Evolutionary conservation across 2,797 vertebrate genomes (phyloP).

Genomic region (Gymnodraco acuticeps): DNA sequence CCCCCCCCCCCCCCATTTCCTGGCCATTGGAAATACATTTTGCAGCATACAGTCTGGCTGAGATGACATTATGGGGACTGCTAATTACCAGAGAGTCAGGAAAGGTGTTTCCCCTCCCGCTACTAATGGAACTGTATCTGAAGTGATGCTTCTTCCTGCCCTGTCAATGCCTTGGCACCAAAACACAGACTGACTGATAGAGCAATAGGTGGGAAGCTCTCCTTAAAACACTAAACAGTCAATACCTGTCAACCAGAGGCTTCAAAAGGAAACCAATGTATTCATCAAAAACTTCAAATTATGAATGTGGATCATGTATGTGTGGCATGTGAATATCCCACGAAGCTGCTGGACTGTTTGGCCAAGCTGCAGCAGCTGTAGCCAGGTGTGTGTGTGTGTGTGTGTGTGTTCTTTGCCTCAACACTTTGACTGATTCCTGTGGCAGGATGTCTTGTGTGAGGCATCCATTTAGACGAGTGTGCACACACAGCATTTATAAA

Average conservation of each 20-base stretch:
- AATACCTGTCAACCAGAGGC: slow-evolving; percentile 62
- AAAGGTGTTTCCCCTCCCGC: slow-evolving; percentile 55
- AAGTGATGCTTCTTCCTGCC: slow-evolving; percentile 58
- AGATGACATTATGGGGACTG: slow-evolving; percentile 73
- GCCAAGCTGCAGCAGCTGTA: slow-evolving; percentile 23
- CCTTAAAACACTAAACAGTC: slow-evolving; percentile 69
- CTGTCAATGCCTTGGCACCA: slow-evolving; percentile 66
- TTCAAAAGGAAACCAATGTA: slow-evolving; percentile 36
- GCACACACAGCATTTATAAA: slow-evolving; percentile 86
- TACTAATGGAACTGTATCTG: slow-evolving; percentile 63
- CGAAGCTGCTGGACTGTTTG: slow-evolving; percentile 1
- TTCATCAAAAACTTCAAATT: slow-evolving; percentile 54
- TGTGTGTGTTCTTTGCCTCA: slow-evolving; percentile 35
- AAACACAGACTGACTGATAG: slow-evolving; percentile 61
- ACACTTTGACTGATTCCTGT: slow-evolving; percentile 77
- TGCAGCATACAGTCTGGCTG: slow-evolving; percentile 54
- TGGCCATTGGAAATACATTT: slow-evolving; percentile 82
- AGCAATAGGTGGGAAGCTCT: slow-evolving; percentile 43
- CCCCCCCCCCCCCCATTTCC: slow-evolving; percentile 62
- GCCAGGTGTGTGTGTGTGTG: neutral
- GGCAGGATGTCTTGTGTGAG: slow-evolving; percentile 68
- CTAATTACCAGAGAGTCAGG: slow-evolving; percentile 78
- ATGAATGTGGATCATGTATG: slow-evolving; percentile 6
- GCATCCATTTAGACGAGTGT: slow-evolving; percentile 81
- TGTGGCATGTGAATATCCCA: neutral